phyloP scores from a whole-genome alignment of 2,797 vertebrate species.

The Scomberomorus guttatus region DNA sequence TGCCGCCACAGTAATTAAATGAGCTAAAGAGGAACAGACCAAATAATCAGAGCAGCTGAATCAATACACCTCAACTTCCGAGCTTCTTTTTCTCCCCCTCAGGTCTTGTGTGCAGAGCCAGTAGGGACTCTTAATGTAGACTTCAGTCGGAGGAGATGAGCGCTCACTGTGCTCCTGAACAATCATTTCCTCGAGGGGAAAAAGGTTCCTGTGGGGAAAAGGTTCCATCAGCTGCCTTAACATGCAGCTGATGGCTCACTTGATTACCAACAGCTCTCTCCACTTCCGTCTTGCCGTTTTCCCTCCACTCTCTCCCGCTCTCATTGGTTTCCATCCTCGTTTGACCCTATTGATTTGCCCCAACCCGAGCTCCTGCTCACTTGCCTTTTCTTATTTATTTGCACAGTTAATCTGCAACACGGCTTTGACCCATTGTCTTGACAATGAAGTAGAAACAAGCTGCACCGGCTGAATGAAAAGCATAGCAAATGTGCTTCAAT shows the following conservation, averaged over 20 bases:
- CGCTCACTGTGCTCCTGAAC: slow-evolving; percentile 63
- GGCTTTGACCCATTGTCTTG: slow-evolving; percentile 73
- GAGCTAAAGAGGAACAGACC: slow-evolving; percentile 7
- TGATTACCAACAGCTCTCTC: slow-evolving; percentile 72
- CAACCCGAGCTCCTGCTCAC: slow-evolving; percentile 43
- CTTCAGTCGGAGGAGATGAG: slow-evolving; percentile 64
- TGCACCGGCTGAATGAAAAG: slow-evolving; percentile 70
- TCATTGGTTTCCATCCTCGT: slow-evolving; percentile 52
- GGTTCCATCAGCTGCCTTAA: slow-evolving; percentile 64
- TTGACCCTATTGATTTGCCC: slow-evolving; percentile 74
- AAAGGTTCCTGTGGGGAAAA: slow-evolving; percentile 14
- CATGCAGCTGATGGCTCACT: slow-evolving; percentile 73
- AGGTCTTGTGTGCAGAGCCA: slow-evolving; percentile 16
- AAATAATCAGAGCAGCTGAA: slow-evolving; percentile 39
- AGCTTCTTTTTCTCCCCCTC: slow-evolving; percentile 24
- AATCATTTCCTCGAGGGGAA: slow-evolving; percentile 71
- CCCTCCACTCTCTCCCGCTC: slow-evolving; percentile 35
- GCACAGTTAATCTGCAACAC: slow-evolving; percentile 73
- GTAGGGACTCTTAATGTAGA: slow-evolving; percentile 43
- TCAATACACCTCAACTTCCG: slow-evolving; percentile 32
- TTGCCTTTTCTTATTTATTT: slow-evolving; percentile 76
- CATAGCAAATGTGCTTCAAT: slow-evolving; percentile 71
- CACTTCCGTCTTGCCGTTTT: slow-evolving; percentile 52
- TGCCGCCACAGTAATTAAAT: slow-evolving; percentile 14
- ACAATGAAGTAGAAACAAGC: slow-evolving; percentile 75